These are phyloP conservation scores for Alligator mississippiensis DNA, from an alignment of 2,113 vertebrate species.

Conservation along the genomic window DNA sequence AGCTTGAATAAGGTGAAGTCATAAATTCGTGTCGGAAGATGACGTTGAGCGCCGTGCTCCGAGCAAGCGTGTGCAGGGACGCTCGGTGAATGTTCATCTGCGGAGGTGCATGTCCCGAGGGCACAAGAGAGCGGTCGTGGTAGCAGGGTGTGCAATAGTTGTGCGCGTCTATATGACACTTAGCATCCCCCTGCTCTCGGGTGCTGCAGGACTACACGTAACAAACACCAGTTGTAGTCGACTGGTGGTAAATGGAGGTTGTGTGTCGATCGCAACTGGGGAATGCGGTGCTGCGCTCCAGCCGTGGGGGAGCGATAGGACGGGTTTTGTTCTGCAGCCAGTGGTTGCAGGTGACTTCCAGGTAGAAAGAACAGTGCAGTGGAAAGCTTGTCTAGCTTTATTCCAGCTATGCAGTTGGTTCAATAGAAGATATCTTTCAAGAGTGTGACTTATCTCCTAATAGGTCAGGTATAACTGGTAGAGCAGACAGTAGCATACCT, in stretches of 20 bases:
- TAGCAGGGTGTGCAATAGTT: neutral
- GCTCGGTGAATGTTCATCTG: neutral
- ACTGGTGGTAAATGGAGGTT: neutral
- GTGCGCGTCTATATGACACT: neutral
- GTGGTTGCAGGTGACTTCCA: too few species aligned
- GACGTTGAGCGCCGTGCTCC: neutral
- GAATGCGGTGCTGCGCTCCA: neutral
- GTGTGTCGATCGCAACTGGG: too few species aligned
- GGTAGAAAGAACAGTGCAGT: too few species aligned
- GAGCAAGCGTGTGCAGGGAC: neutral
- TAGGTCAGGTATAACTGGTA: too few species aligned
- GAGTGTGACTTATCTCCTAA: too few species aligned
- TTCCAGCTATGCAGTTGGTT: too few species aligned
- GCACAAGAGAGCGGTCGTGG: neutral
- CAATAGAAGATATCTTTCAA: too few species aligned
- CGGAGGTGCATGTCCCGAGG: neutral
- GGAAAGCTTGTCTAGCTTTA: too few species aligned
- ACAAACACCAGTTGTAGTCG: neutral
- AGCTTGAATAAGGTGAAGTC: neutral
- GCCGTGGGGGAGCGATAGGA: neutral
- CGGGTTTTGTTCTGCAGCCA: neutral
- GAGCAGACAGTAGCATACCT: too few species aligned
- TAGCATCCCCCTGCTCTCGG: neutral
- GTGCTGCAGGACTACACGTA: neutral
- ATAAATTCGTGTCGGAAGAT: neutral